Conservation (phyloP, 2,113 vertebrate species). For the Lutjanus erythropterus region DNA sequence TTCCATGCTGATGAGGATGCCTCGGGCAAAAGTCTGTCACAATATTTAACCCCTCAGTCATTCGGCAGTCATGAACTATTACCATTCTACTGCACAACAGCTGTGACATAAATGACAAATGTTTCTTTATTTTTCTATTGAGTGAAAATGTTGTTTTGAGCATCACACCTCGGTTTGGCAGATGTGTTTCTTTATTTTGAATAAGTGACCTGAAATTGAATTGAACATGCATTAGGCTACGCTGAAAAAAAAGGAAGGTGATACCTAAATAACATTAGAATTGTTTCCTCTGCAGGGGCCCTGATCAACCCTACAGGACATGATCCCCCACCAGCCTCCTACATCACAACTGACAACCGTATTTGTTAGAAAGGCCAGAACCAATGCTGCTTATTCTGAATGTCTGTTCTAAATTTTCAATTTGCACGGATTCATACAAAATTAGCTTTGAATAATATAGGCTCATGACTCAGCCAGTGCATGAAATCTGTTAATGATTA, state of each 20-base stretch:
- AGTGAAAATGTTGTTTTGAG: background rate
- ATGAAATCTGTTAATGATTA: too few relatives aligned
- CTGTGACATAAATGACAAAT: background rate
- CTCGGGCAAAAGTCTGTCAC: background rate
- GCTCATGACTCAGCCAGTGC: too few relatives aligned
- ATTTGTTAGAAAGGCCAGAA: background rate
- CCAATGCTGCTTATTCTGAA: background rate
- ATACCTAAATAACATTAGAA: background rate
- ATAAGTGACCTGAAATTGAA: too few relatives aligned
- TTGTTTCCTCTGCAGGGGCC: background rate
- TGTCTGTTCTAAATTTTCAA: background rate
- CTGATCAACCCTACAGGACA: background rate
- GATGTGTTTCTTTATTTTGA: too few relatives aligned
- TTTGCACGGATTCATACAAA: too few relatives aligned
- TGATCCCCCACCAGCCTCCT: background rate
- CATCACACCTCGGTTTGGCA: background rate
- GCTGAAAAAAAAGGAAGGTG: background rate
- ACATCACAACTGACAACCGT: background rate
- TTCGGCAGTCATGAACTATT: background rate
- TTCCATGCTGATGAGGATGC: background rate
- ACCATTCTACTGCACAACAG: background rate
- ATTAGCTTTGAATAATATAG: too few relatives aligned
- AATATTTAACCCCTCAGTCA: conserved; percentile 16
- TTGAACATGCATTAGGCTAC: background rate
- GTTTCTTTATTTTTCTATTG: background rate